Percentiles rank a stretch among this genome's conserved stretches.
Evolutionary conservation across 2,888 invertebrate species (phyloP).

Genomic region (Agonum fuliginosum): DNA sequence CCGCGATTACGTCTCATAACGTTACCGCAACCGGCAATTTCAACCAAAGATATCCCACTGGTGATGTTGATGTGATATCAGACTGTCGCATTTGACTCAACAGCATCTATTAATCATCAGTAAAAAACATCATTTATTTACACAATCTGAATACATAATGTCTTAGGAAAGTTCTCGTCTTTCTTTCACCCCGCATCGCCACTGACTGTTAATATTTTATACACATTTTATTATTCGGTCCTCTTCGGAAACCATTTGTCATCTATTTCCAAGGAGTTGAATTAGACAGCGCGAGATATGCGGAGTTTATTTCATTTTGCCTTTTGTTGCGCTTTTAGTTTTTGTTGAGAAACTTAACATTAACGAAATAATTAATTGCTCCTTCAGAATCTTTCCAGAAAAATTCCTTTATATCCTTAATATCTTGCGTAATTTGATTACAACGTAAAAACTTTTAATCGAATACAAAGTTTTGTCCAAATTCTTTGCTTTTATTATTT

Average conservation of each 20-base stretch:
- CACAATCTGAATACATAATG: constrained; percentile 60
- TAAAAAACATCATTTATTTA: constrained; percentile 60
- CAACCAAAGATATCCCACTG: constrained; percentile 38
- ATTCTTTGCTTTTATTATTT: constrained; percentile 50
- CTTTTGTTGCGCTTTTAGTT: constrained; percentile 42
- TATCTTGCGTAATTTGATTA: constrained; percentile 52
- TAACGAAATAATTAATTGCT: constrained; percentile 35
- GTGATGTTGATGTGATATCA: constrained; percentile 52
- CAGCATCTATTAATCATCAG: constrained; percentile 59
- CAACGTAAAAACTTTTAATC: constrained; percentile 52
- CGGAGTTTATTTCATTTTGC: constrained; percentile 47
- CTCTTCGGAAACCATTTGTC: constrained; percentile 52
- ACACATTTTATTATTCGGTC: constrained; percentile 53
- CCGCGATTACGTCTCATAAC: constrained; percentile 33
- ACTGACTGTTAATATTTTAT: constrained; percentile 52
- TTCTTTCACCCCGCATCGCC: constrained; percentile 14
- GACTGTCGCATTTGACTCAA: constrained; percentile 58
- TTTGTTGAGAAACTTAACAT: constrained; percentile 20
- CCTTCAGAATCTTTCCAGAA: no score
- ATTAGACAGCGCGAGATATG: constrained; percentile 45
- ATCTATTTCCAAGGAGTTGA: constrained; percentile 44
- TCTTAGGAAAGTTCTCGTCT: background rate
- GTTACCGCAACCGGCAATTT: constrained; percentile 49
- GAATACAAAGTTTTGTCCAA: constrained; percentile 53
- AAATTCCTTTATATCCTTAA: no score